A percentile compares a stretch with the other conserved stretches of the same genome.
Evolutionary conservation across 1,140 invertebrate species (phyloP).

Genomic region (Drosophila grimshawi): DNA sequence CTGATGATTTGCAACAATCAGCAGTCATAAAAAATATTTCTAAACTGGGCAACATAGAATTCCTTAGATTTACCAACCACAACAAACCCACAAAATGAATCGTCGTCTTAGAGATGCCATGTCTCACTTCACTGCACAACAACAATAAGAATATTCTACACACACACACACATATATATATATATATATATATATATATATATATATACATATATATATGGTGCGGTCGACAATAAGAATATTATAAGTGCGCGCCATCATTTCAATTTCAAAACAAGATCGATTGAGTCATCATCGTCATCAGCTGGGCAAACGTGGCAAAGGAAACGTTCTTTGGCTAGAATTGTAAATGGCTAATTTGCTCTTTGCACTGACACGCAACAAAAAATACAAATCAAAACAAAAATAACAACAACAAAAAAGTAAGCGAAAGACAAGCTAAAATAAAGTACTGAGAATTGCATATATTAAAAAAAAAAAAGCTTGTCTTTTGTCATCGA

Average conservation of each 20-base stretch:
- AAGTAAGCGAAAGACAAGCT: neutral
- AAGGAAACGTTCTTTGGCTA: conserved; percentile 37
- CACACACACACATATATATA: conserved; percentile 7
- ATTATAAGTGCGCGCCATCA: conserved; percentile 34
- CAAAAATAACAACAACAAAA: conserved; percentile 1
- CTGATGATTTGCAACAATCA: no score
- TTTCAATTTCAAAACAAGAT: conserved; percentile 43
- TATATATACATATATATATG: neutral
- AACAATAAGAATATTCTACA: conserved; percentile 33
- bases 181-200: conserved; percentile 2
- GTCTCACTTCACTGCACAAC: conserved; percentile 38
- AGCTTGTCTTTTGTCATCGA: conserved; percentile 5
- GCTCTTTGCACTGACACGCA: conserved; percentile 25
- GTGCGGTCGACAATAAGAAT: conserved; percentile 25
- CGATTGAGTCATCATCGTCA: conserved; percentile 46
- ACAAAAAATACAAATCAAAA: neutral
- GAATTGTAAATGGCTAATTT: conserved; percentile 6
- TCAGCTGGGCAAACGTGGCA: conserved; percentile 26
- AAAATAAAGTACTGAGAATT: conserved; percentile 13
- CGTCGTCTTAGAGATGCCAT: conserved; percentile 22
- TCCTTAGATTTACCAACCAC: conserved; percentile 6
- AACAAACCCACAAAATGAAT: conserved; percentile 32
- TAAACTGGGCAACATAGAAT: neutral
- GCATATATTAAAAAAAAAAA: conserved; percentile 1
- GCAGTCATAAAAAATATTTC: neutral